Base-by-base conservation (phyloP, 2,888 invertebrate genomes). In the Cloeon dipterum region DNA sequence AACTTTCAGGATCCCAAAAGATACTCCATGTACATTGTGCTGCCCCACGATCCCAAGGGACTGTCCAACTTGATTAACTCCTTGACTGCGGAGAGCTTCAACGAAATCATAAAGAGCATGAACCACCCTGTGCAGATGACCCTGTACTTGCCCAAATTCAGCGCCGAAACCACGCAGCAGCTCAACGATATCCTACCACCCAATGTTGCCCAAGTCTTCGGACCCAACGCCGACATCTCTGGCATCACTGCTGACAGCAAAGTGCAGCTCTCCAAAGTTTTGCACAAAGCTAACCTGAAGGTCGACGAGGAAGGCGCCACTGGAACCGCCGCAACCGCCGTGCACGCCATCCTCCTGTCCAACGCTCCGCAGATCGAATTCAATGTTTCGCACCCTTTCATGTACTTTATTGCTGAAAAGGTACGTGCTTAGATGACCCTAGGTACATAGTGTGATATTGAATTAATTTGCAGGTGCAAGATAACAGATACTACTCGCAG, bases 101-200 rank as follows among this genome's bases (percentile, higher is more conserved):
- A 5, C 52, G 59, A 5, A 63, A 70, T 29, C 41, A 54, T 74
- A 39, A 62, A 61, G 52, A 52, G 63, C 26, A 64, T 79, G 58
- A 63, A 66, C 21, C 63, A 67, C 38, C 51, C 29, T 5, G 29
- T 59, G 3, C 52, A 60, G 2, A 68, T 78, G 0, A 65, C 70
- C 39, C 65, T 81, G 2, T 62, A 61, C 5, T 49, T 83, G 33
- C 82, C 82, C 1, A 76, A 71, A 53, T 81, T 81, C 53, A 65
- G n/a, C n/a, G 29, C 29, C 7, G 16, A n/a, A n/a, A 29, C 29
- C 7, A 14, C n/a, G 13, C 29, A 29, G 29, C n/a, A 7, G 7
- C 29, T 29, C 29, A 29, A 29, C 13, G 7, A 7, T n/a, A 29
- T 29, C n/a, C 29, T 29, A 29, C 29, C 29, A n/a, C n/a, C n/a